Conservation (phyloP, 2,888 invertebrate genomes). For the Pyrrhosoma nymphula region DNA sequence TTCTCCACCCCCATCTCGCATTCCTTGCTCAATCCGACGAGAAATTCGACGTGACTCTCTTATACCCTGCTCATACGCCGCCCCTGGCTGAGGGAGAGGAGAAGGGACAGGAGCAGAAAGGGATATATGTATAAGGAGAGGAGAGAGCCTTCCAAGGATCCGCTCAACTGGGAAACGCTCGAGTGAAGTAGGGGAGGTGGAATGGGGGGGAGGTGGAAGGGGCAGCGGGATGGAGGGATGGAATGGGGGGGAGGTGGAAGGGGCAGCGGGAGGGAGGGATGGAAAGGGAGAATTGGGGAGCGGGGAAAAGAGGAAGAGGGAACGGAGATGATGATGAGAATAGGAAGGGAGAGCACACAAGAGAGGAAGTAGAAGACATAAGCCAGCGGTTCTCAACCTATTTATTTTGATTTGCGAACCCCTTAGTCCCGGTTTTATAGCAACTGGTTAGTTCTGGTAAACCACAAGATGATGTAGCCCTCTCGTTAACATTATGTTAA, state of each 20-base stretch:
- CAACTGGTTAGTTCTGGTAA: too few species aligned
- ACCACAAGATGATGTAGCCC: too few species aligned
- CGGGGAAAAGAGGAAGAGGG: neutral
- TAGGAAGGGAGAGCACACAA: too few species aligned
- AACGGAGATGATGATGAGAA: too few species aligned
- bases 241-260: neutral
- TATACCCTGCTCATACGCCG: neutral
- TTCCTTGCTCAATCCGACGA: constrained; percentile 19
- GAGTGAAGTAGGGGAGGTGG: neutral
- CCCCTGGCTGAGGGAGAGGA: neutral
- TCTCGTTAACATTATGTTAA: too few species aligned
- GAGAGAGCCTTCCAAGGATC: constrained; percentile 12
- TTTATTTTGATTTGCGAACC: too few species aligned
- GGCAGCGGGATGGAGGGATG: neutral
- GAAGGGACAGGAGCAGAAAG: neutral
- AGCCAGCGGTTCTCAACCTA: too few species aligned
- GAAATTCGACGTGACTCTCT: constrained; percentile 45
- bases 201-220: neutral
- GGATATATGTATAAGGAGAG: neutral
- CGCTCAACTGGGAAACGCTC: constrained; percentile 49
- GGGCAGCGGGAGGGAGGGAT: neutral
- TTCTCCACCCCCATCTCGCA: neutral
- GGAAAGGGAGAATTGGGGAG: too few species aligned
- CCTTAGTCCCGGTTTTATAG: too few species aligned
- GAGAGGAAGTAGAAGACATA: neutral